Conservation (phyloP, 2,888 invertebrate genomes). For the Chironomus tentans region DNA sequence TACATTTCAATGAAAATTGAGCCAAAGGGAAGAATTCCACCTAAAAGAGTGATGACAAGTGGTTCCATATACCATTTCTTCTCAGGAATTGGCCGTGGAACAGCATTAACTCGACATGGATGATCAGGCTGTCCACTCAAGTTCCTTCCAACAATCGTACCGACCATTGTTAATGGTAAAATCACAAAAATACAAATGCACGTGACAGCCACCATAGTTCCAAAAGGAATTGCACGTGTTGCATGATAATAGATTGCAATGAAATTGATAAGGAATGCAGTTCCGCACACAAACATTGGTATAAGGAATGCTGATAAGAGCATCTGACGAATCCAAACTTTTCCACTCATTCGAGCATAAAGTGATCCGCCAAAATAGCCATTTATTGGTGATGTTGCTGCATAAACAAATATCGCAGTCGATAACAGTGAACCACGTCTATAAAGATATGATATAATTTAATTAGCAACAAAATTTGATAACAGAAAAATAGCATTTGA, state of each 20-base stretch:
- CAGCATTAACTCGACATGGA: conserved; percentile 96
- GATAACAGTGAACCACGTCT: conserved; percentile 88
- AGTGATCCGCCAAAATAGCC: conserved; percentile 97
- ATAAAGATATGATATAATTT: conserved; percentile 44
- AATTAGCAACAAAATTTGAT: background rate
- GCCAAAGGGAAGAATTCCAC: conserved; percentile 96
- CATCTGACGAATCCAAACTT: conserved; percentile 97
- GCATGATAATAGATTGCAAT: conserved; percentile 99
- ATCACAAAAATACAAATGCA: conserved; percentile 98
- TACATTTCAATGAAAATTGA: conserved; percentile 99
- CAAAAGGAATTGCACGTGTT: conserved; percentile 96
- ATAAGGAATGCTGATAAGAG: conserved; percentile 88
- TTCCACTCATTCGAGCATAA: conserved; percentile 92
- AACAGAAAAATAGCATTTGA: conserved; percentile 30
- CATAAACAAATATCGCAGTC: conserved; percentile 97
- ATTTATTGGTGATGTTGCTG: conserved; percentile 94
- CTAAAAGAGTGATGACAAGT: conserved; percentile 83
- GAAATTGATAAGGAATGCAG: conserved; percentile 97
- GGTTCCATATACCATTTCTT: conserved; percentile 98
- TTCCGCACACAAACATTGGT: conserved; percentile 88
- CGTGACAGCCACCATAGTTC: conserved; percentile 97
- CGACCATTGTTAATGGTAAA: conserved; percentile 89
- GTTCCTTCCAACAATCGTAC: conserved; percentile 94
- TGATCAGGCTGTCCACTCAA: conserved; percentile 94
- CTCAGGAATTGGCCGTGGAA: conserved; percentile 75